Conservation (phyloP, 2,888 invertebrate genomes). For the Cistogaster globosa region DNA sequence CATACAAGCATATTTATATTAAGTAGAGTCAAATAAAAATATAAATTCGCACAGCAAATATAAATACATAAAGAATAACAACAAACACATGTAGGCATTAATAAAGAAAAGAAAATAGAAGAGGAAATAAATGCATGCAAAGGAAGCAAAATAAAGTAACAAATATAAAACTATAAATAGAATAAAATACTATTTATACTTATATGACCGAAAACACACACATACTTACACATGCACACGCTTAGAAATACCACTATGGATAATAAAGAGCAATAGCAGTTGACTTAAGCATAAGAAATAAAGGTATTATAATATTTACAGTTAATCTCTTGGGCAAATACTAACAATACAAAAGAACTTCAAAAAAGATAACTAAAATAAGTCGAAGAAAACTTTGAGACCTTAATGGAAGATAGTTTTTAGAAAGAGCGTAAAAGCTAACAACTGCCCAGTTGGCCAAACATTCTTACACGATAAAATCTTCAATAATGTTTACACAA, state of each 20-base stretch:
- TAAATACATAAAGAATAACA: background rate
- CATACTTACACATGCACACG: background rate
- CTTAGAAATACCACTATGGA: background rate
- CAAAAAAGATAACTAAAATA: conserved; percentile 21
- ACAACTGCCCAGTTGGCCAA: too few species aligned
- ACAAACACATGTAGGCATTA: conserved; percentile 4
- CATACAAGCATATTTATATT: background rate
- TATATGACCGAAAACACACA: background rate
- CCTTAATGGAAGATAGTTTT: conserved; percentile 54
- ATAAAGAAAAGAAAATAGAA: conserved; percentile 5
- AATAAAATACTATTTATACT: too few species aligned
- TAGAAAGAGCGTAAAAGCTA: background rate
- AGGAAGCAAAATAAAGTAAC: background rate
- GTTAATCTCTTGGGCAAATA: conserved; percentile 81
- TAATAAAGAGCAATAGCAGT: conserved; percentile 73
- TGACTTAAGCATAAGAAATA: conserved; percentile 80
- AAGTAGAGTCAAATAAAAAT: conserved; percentile 26
- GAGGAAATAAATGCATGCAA: conserved; percentile 40
- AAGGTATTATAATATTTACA: conserved; percentile 80
- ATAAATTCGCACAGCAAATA: conserved; percentile 39
- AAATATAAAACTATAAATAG: background rate
- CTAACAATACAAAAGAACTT: conserved; percentile 69
- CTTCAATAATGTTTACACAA: too few species aligned
- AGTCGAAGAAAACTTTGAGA: conserved; percentile 51
- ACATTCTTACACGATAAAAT: too few species aligned